These are phyloP conservation scores for Poecile montanus DNA, from an alignment of 2,797 vertebrate species.

Conservation along the genomic window DNA sequence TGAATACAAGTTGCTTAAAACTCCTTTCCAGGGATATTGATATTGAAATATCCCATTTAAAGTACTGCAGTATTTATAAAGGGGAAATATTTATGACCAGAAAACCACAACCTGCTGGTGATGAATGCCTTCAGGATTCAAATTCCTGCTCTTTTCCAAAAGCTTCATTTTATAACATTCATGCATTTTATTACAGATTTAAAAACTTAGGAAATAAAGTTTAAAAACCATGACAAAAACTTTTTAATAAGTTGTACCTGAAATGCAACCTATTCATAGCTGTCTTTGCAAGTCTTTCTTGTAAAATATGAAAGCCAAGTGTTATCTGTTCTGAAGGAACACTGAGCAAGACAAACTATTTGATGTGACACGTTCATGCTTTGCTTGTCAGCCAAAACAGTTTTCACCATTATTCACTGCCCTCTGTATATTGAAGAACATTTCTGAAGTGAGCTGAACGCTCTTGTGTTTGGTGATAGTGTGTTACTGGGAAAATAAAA, in stretches of 20 bases:
- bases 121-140: not conserved
- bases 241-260: not conserved
- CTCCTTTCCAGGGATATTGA: not conserved
- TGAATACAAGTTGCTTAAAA: not conserved
- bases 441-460: conserved; percentile 28
- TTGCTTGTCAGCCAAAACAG: conserved; percentile 59
- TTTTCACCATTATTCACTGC: conserved; percentile 66
- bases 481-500: conserved; percentile 58
- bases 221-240: not conserved
- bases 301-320: conserved; percentile 33
- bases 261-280: not conserved
- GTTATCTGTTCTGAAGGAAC: conserved; percentile 24
- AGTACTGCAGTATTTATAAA: not conserved
- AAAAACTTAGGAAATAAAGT: not conserved
- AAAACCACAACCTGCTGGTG: not conserved
- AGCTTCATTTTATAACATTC: not conserved
- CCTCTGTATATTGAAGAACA: conserved; percentile 49
- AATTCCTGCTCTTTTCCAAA: not conserved
- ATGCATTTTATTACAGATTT: not conserved
- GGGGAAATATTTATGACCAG: not conserved
- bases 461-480: conserved; percentile 53
- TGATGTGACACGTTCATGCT: conserved; percentile 60
- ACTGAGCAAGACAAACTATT: conserved; percentile 46
- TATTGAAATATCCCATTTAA: not conserved
- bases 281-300: not conserved